Percentiles rank a stretch among this genome's conserved stretches.
Evolutionary conservation across 2,888 invertebrate genomes (phyloP).

Genomic region (Eurois occulta): DNA sequence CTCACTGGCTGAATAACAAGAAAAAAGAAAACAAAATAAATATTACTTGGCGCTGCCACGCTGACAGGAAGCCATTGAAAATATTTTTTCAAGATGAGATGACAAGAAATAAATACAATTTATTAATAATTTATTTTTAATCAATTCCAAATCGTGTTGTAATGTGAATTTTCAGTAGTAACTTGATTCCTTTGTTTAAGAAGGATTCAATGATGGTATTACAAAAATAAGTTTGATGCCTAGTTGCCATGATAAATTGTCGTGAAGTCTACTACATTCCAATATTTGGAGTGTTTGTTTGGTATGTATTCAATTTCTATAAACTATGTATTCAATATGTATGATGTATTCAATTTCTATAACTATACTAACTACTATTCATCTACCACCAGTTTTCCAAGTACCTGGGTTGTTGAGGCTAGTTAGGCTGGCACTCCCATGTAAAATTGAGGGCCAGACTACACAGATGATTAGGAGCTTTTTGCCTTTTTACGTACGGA

Average conservation of each 20-base stretch:
- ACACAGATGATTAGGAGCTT: background rate
- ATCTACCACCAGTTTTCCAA: background rate
- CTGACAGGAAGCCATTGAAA: constrained; percentile 36
- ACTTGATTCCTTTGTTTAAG: constrained; percentile 31
- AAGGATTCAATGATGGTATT: constrained; percentile 48
- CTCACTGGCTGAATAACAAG: constrained; percentile 16
- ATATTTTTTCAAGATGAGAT: constrained; percentile 60
- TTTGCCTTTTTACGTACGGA: background rate
- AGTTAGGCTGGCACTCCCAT: background rate
- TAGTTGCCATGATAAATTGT: constrained; percentile 12
- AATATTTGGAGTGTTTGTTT: constrained; percentile 48
- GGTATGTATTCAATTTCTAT: constrained; percentile 38
- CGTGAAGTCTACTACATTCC: constrained; percentile 41
- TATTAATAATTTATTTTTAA: constrained; percentile 4
- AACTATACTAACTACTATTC: no score
- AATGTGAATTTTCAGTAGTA: constrained; percentile 47
- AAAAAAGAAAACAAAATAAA: background rate
- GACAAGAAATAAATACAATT: constrained; percentile 40
- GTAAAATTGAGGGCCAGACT: background rate
- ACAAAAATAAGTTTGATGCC: constrained; percentile 43
- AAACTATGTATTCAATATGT: no score
- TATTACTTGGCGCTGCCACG: background rate
- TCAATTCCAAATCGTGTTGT: constrained; percentile 54
- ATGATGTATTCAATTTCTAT: constrained; percentile 26
- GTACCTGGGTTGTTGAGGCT: background rate